Conservation (phyloP, 2,113 vertebrate species). For the Chamaea fasciata region DNA sequence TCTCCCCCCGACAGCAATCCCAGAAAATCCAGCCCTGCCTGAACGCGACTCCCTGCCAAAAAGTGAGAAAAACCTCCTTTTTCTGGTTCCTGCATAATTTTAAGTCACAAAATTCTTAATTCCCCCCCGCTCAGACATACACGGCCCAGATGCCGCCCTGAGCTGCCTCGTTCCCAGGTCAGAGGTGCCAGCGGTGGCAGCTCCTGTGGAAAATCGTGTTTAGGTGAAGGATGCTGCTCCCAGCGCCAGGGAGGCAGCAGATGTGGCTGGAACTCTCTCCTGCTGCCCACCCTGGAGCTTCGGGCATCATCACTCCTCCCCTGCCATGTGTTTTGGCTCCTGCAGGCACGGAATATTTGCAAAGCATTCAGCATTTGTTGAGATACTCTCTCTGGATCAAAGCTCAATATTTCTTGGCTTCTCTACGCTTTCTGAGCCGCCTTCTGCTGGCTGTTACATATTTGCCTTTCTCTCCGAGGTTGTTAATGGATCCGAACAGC, state of each 20-base stretch:
- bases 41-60: neutral
- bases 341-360: neutral
- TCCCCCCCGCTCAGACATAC: neutral
- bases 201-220: rapidly evolving
- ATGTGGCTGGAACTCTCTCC: neutral
- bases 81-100: neutral
- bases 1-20: neutral
- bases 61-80: neutral
- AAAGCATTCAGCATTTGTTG: neutral
- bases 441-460: conserved; percentile 25
- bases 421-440: neutral
- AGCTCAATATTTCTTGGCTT: conserved; percentile 42
- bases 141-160: rapidly evolving
- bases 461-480: neutral
- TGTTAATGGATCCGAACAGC: neutral
- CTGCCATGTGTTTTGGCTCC: neutral
- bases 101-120: neutral
- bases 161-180: neutral
- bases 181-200: neutral
- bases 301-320: rapidly evolving
- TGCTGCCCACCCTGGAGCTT: neutral
- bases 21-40: neutral
- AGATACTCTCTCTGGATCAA: conserved; percentile 3
- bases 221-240: neutral
- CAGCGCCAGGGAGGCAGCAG: rapidly evolving